phyloP scores from a whole-genome alignment of 2,888 invertebrate genomes.

The Lasioglossum villosulum region DNA sequence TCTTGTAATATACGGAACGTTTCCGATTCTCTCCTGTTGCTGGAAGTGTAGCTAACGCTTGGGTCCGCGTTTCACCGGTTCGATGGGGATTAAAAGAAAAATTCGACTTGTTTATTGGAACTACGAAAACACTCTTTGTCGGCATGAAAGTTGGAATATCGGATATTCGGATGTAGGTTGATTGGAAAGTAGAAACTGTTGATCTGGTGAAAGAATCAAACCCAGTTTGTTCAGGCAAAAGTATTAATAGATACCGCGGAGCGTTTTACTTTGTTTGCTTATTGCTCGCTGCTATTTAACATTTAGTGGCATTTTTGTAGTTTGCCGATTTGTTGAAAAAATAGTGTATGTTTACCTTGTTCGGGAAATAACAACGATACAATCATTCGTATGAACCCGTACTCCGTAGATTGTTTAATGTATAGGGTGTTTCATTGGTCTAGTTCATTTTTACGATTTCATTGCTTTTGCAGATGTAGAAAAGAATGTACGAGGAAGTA shows the following conservation, averaged over 20 bases:
- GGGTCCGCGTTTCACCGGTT: neutral
- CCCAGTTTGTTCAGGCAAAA: neutral
- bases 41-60: conserved; percentile 16
- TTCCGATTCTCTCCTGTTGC: conserved; percentile 6
- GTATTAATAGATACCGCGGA: neutral
- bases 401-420: neutral
- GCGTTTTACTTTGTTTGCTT: neutral
- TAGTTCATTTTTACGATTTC: neutral
- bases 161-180: neutral
- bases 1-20: conserved; percentile 27
- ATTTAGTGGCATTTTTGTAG: neutral
- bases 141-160: neutral
- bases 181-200: neutral
- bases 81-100: neutral
- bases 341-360: neutral
- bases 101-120: neutral
- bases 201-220: neutral
- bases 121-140: neutral
- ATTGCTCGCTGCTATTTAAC: neutral
- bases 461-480: neutral
- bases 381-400: neutral
- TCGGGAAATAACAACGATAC: neutral
- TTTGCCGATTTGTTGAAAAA: neutral
- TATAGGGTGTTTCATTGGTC: neutral
- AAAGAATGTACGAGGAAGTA: neutral